Conservation (phyloP, 2,888 invertebrate species). For the Acronicta aceris region DNA sequence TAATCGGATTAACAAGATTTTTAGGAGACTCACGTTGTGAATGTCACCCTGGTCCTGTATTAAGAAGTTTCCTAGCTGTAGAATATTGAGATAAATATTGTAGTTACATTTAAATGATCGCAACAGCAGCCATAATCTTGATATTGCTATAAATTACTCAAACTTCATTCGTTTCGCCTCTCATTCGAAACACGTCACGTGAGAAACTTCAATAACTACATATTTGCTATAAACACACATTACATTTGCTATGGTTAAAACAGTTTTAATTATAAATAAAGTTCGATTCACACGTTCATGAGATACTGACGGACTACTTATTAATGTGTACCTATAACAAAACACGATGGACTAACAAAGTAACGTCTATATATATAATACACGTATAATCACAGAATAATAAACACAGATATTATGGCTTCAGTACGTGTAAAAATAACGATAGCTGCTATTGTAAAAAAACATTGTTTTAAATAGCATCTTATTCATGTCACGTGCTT, state of each 20-base stretch:
- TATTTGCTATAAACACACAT: conserved; percentile 33
- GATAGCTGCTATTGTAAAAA: conserved; percentile 8
- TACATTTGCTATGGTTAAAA: conserved; percentile 46
- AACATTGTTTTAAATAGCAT: conserved; percentile 9
- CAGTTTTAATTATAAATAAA: conserved; percentile 41
- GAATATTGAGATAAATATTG: conserved; percentile 19
- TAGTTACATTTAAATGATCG: conserved; percentile 38
- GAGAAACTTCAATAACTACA: conserved; percentile 33
- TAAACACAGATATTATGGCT: conserved; percentile 7
- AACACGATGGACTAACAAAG: conserved; percentile 28
- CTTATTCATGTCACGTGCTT: conserved; percentile 7
- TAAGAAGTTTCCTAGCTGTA: too few relatives aligned
- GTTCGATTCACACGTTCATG: conserved; percentile 43
- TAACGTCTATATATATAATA: conserved; percentile 12
- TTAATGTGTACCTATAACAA: conserved; percentile 15
- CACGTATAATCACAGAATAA: conserved; percentile 10
- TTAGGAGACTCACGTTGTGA: too few relatives aligned
- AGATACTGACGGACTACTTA: conserved; percentile 36
- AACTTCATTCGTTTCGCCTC: conserved; percentile 43
- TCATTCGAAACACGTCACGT: conserved; percentile 23
- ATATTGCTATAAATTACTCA: conserved; percentile 50
- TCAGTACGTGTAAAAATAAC: conserved; percentile 2
- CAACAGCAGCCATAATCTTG: conserved; percentile 22
- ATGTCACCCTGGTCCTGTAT: too few relatives aligned
- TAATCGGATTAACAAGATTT: too few relatives aligned